Base-by-base conservation (phyloP, 2,888 invertebrate genomes). In the Lithosia quadra region DNA sequence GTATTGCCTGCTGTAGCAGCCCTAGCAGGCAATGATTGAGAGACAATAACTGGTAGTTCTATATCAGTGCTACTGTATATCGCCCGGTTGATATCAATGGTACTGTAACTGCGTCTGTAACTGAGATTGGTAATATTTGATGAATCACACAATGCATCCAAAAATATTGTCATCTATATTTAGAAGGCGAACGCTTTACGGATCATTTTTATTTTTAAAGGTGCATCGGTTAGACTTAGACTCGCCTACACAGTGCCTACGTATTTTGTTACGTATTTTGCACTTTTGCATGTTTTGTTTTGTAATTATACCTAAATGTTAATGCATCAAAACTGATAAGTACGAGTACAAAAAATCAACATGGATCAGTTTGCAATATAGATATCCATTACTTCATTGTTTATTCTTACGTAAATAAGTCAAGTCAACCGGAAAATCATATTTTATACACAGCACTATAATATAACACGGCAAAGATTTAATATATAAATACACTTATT, bases 21-120 rank as follows among this genome's bases (percentile, higher is more conserved):
- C 80, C 82, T 90, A 77, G 36, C 49, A 67, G 65, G 71, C 72
- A 76, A 81, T 79, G 79, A 78, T 74, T 72, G 72, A 77, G 79
- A 84, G 80, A 89, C 88, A 88, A 88, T 88, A 85, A 62, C 71
- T 77, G 66, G 73, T 69, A 73, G 77, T 76, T 78, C 69, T 74
- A 77, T 81, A 80, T 75, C 79, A 79, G 76, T 76, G 77, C 49
- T 56, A 78, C 79, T 73, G 65, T 43, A 18, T 78, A 75, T 77
- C 66, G 72, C 77, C 66, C 58, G 75, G 73, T 74, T 78, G 84
- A 82, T 88, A 86, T 80, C 83, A 82, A 84, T 76, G 81, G 80
- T 82, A 84, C 80, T 82, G 80, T 76, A 84, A 86, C 84, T 84
- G 85, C 86, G 86, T 84, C 83, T 78, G 76, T 78, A 74, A 83